A percentile compares a stretch with the other conserved stretches of the same genome.
Evolutionary conservation across 2,797 vertebrate species (phyloP).

Genomic region (Balearica regulorum): DNA sequence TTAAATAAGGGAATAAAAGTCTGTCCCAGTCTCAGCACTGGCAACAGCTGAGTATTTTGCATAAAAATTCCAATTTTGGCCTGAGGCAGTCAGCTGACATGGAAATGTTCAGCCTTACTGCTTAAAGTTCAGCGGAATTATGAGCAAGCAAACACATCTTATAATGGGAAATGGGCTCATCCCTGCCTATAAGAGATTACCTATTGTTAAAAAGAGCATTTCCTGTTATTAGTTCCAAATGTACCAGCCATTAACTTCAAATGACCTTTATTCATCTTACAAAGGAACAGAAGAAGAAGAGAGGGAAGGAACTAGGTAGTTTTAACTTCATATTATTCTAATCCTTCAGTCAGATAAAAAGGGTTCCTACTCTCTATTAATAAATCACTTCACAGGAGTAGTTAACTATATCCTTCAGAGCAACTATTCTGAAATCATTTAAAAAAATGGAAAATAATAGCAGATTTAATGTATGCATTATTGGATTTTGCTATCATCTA

Average conservation of each 20-base stretch:
- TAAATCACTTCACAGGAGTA: neutral
- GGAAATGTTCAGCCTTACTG: neutral
- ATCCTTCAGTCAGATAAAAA: neutral
- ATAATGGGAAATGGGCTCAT: neutral
- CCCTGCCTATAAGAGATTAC: neutral
- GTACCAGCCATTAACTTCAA: constrained; percentile 12
- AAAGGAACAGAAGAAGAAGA: neutral
- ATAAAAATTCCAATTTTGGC: neutral
- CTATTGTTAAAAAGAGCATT: neutral
- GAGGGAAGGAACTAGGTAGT: neutral
- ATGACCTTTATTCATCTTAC: neutral
- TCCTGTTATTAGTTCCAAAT: constrained; percentile 25
- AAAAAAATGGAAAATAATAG: neutral
- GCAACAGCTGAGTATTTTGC: neutral
- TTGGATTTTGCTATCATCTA: neutral
- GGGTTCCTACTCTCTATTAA: neutral
- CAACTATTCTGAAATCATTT: neutral
- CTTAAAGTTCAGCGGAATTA: neutral
- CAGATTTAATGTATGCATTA: neutral
- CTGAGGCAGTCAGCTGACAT: neutral
- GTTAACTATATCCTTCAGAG: neutral
- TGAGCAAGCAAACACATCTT: neutral
- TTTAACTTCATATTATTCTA: constrained; percentile 11
- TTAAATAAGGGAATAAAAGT: neutral
- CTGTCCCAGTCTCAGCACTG: neutral